Evolutionary conservation across 2,797 vertebrate species (phyloP), one percentile per base, ranked within the genome.

Genomic region (Toxotes lorentzi): DNA sequence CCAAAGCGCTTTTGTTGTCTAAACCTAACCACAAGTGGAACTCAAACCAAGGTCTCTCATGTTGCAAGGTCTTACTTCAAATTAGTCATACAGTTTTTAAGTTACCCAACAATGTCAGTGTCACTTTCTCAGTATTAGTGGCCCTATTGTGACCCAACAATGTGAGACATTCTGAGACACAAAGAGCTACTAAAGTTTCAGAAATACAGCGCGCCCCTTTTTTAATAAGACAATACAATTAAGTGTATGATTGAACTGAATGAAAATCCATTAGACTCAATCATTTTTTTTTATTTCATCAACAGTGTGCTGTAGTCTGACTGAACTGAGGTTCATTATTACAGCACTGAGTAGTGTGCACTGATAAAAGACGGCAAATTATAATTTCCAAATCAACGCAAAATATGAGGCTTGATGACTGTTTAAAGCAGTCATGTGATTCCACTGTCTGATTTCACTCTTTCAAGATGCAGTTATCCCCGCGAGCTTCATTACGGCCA

Each of bases 301-400:
- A 53, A 57, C 40, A 58, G 38, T 48, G 56, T n/a, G 24, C 10
- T 51, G 11, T 14, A 7, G 6, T 70, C 48, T 9, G 6, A 45
- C 16, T 21, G 8, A 62, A 61, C 41, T 67, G 7, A 35, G 12
- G 23, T 34, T 78, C 27, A 38, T 38, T 41, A 76, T 76, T 19
- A 16, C 41, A 14, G 19, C 16, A 13, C 23, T 58, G 34, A 48
- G 30, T 11, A 11, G 19, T 48, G 19, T 35, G 24, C 34, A 38
- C 10, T 40, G 43, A 67, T 58, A 38, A 40, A 69, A 24, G n/a
- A 40, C 16, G 7, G 38, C 30, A 32, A 76, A 63, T 71, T 35
- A 66, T 34, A 63, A 58, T 75, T 74, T 63, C 17, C 43, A 58
- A 47, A 54, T 76, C 23, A 71, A 57, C 62, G 63, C 12, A 70